These are phyloP conservation scores for Lysiphlebus fabarum DNA, from an alignment of 1,140 invertebrate genomes.

Conservation along the genomic window DNA sequence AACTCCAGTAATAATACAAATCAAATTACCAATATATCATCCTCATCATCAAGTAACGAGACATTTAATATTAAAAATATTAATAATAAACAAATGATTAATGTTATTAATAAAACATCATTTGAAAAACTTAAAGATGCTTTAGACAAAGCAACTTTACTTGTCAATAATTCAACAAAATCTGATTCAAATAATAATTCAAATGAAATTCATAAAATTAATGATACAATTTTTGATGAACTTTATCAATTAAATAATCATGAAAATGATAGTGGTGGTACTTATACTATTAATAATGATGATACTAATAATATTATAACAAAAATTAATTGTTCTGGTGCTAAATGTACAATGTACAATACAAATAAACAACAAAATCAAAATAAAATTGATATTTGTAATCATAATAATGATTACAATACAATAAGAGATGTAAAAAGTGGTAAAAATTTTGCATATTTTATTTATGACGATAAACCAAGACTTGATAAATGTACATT, in stretches of 20 bases:
- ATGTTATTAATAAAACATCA: background rate
- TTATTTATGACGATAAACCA: background rate
- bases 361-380: background rate
- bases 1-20: background rate
- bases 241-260: conserved; percentile 31
- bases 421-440: background rate
- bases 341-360: too few species aligned
- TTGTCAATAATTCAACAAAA: conserved; percentile 30
- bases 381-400: background rate
- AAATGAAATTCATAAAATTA: conserved; percentile 7
- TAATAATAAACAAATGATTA: background rate
- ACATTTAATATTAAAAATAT: conserved; percentile 27
- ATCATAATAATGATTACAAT: too few species aligned
- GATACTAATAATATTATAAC: too few species aligned
- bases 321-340: too few species aligned
- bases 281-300: background rate
- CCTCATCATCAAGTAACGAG: conserved; percentile 16
- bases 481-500: too few species aligned
- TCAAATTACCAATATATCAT: conserved; percentile 3
- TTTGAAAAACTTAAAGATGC: conserved; percentile 35
- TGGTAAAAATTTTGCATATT: background rate
- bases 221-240: conserved; percentile 31
- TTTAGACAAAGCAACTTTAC: conserved; percentile 38
- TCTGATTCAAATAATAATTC: background rate
- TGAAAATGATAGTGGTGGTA: conserved; percentile 16